These are phyloP conservation scores for Alethe diademata DNA, from an alignment of 2,113 vertebrate species.

Conservation along the genomic window DNA sequence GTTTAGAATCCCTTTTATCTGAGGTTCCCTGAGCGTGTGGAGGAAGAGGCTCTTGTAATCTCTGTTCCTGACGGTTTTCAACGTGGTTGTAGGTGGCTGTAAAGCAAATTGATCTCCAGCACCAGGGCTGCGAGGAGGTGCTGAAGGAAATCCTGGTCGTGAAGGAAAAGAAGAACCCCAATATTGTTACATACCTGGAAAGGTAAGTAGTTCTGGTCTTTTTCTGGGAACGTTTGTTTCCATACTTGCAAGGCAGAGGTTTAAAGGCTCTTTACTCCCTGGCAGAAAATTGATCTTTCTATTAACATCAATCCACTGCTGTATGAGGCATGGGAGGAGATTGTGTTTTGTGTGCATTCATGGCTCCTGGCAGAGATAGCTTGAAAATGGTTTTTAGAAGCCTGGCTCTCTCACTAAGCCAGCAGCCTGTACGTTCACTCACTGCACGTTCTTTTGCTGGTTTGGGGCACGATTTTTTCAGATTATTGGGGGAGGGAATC, in stretches of 20 bases:
- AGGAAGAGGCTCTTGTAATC: neutral
- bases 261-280: neutral
- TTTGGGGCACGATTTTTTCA: neutral
- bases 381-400: neutral
- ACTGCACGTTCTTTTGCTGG: neutral
- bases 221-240: neutral
- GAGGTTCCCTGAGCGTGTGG: fast-evolving
- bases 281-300: too few relatives aligned
- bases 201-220: constrained; percentile 75
- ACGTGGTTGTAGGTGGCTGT: constrained; percentile 86
- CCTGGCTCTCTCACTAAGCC: neutral
- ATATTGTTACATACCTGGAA: constrained; percentile 96
- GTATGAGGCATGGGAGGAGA: too few relatives aligned
- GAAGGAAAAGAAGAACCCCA: constrained; percentile 97
- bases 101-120: constrained; percentile 94
- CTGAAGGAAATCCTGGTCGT: constrained; percentile 95
- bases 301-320: too few relatives aligned
- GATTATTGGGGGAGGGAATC: too few relatives aligned
- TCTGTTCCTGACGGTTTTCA: neutral
- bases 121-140: constrained; percentile 92
- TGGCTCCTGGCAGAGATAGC: neutral
- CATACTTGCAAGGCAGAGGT: neutral
- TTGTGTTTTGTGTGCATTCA: too few relatives aligned
- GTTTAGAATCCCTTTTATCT: neutral
- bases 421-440: neutral